phyloP scores from a whole-genome alignment of 2,888 invertebrate species.

The Ditula angustiorana region DNA sequence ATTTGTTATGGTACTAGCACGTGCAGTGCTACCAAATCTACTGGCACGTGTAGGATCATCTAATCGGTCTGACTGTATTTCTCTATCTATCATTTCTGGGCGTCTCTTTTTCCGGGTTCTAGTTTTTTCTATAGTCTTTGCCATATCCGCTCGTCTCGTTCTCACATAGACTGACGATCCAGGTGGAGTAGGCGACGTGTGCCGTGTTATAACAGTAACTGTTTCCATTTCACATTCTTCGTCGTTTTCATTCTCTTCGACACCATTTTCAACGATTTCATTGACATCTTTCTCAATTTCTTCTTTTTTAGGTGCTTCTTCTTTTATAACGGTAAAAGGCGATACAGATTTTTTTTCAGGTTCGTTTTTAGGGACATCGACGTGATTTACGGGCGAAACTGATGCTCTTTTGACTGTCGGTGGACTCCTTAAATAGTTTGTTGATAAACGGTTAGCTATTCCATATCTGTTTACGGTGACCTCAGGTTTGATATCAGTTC shows the following conservation, averaged over 20 bases:
- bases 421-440: conserved; percentile 74
- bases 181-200: conserved; percentile 92
- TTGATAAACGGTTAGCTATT: conserved; percentile 73
- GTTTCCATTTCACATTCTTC: conserved; percentile 70
- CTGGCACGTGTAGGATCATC: conserved; percentile 89
- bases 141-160: conserved; percentile 89
- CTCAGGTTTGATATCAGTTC: conserved; percentile 66
- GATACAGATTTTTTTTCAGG: conserved; percentile 54
- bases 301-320: conserved; percentile 46
- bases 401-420: conserved; percentile 70
- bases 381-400: conserved; percentile 69
- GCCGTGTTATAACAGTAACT: conserved; percentile 89
- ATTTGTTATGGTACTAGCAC: conserved; percentile 83
- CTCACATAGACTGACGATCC: conserved; percentile 87
- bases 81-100: conserved; percentile 88
- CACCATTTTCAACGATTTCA: conserved; percentile 49
- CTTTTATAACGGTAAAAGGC: conserved; percentile 52
- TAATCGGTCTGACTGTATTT: conserved; percentile 89
- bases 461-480: conserved; percentile 69
- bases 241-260: conserved; percentile 48
- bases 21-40: conserved; percentile 86
- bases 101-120: conserved; percentile 85
- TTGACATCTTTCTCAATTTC: conserved; percentile 45
- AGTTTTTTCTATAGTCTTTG: conserved; percentile 89
- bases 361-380: conserved; percentile 58